Base-by-base conservation (phyloP, 2,113 vertebrate species). In the Muscicapa adusta region DNA sequence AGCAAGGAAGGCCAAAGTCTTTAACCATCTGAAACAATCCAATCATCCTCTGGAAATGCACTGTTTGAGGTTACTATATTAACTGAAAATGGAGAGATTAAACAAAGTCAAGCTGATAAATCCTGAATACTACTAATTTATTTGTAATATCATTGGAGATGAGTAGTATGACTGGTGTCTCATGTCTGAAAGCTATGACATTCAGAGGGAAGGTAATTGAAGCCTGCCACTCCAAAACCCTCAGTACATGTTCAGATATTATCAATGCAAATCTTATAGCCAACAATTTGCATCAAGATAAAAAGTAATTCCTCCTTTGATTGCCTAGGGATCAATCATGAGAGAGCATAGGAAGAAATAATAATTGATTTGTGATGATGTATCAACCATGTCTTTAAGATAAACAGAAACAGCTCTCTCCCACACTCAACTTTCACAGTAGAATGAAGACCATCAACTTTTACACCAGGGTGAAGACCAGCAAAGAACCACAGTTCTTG, bases 221-320 rank as follows among this genome's bases (percentile, higher is more conserved):
- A 92, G 33, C 50, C 62, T 91, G 77, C 80, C n/a, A 18, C 77
- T 85, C 74, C 50, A 92, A 89, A 92, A 84, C 73, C 70, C 31
- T 45, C 1, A 1, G 48, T 78, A 68, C 18, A 5, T 26, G 42
- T 76, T 85, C 76, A 65, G 70, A 45, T 91, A 53, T 31, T 77
- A 88, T 77, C 85, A n/a, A 91, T 60, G 92, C 75, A 96, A 96
- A 96, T 91, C 91, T 86, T 91, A 82, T 19, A 77, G 50, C n/a
- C 10, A 72, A 28, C 0, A 0, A 50, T 94, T 93, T 93, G 57
- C 80, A 97, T 95, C 53, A 42, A 75, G 76, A 72, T 81, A 71
- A 89, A 85, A 94, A 80, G 42, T 60, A 76, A 67, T 86, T 80
- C 34, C 56, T 91, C 38, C 53, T 80, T 91, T 34, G 53, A 29